Percentiles rank a stretch among this genome's conserved stretches.
Conservation (phyloP, 2,113 vertebrate species). For the Callionymus lyra region DNA sequence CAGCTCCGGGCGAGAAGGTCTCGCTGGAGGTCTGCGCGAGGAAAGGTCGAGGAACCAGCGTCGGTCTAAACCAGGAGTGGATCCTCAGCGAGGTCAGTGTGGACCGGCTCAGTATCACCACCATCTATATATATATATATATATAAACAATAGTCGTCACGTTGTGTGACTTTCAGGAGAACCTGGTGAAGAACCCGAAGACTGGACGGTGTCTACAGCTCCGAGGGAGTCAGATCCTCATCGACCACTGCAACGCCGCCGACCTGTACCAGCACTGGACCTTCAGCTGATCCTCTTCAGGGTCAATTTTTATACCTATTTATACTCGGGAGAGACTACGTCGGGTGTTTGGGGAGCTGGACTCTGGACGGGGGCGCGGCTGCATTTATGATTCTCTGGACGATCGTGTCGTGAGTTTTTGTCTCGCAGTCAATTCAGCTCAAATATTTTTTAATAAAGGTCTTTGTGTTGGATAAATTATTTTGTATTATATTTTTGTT, state of each 20-base stretch:
- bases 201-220: constrained; percentile 73
- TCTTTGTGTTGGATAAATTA: constrained; percentile 4
- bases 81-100: constrained; percentile 69
- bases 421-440: no score
- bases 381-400: no score
- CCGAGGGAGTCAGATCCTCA: constrained; percentile 54
- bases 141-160: no score
- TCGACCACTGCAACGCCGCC: constrained; percentile 63
- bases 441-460: constrained; percentile 23
- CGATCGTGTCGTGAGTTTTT: no score
- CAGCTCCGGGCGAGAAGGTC: constrained; percentile 11
- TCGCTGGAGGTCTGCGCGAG: constrained; percentile 72
- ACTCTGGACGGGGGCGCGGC: no score
- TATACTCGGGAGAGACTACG: background rate
- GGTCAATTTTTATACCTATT: background rate
- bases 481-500: constrained; percentile 8
- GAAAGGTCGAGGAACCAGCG: constrained; percentile 66
- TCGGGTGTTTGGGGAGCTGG: background rate
- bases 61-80: constrained; percentile 78
- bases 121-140: no score
- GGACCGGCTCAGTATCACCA: background rate
- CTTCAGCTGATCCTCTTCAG: constrained; percentile 64
- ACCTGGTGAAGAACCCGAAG: constrained; percentile 72
- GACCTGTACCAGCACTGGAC: constrained; percentile 77
- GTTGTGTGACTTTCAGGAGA: constrained; percentile 63